Conservation (phyloP, 2,888 invertebrate genomes). For the Eurytoma adleriae region DNA sequence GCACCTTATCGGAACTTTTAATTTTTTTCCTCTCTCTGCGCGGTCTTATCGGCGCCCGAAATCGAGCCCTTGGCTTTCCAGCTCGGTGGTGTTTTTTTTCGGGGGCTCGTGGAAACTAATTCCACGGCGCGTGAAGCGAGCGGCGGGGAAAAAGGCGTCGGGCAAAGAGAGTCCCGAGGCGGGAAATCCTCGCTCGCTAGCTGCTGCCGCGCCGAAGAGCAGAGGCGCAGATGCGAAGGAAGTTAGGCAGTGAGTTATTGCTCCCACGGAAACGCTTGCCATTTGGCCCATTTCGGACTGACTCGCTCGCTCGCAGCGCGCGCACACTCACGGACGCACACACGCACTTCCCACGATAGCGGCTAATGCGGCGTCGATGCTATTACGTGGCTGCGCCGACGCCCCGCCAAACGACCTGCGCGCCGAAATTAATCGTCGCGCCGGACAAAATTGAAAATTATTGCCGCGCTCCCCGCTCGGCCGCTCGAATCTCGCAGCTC, state of each 20-base stretch:
- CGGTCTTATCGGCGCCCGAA: background rate
- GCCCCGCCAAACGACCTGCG: slow-evolving; percentile 24
- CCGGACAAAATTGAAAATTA: slow-evolving; percentile 47
- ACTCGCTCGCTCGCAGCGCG: background rate
- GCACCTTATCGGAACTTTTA: slow-evolving; percentile 19
- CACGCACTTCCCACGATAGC: slow-evolving; percentile 18
- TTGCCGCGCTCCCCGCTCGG: background rate
- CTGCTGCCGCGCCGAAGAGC: background rate
- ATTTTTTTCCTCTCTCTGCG: slow-evolving; percentile 10
- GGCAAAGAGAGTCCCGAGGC: slow-evolving; percentile 8
- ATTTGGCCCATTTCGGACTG: slow-evolving; percentile 56
- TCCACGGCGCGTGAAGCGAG: background rate
- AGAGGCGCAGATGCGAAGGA: slow-evolving; percentile 64
- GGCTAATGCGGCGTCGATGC: background rate
- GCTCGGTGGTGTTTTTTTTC: background rate
- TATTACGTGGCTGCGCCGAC: slow-evolving; percentile 12
- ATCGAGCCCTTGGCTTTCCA: background rate
- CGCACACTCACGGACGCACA: slow-evolving; percentile 1
- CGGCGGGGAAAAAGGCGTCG: background rate
- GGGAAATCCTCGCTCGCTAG: slow-evolving; percentile 28
- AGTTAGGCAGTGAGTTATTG: slow-evolving; percentile 64
- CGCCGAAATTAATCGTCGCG: slow-evolving; percentile 44
- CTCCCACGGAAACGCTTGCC: slow-evolving; percentile 57
- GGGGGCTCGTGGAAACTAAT: slow-evolving; percentile 19
- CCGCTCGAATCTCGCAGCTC: slow-evolving; percentile 21